Evolutionary conservation across 2,888 invertebrate genomes (phyloP).

Genomic region (Linnaemya tessellans): DNA sequence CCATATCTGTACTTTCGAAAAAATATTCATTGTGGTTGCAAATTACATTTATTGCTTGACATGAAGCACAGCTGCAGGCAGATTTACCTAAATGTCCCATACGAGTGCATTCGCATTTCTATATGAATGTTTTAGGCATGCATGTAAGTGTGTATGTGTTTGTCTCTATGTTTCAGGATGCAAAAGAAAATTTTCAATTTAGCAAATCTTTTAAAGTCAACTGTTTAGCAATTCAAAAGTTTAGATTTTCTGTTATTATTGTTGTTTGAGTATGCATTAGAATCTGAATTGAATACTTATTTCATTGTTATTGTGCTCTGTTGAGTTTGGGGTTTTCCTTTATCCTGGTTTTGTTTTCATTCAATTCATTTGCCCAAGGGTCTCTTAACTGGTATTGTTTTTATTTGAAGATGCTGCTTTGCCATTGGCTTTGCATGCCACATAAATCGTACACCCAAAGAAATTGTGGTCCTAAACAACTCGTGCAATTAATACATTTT

Average conservation of each 20-base stretch:
- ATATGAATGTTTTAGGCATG: background rate
- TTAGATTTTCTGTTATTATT: background rate
- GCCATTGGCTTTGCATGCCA: background rate
- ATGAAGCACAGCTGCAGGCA: conserved; percentile 39
- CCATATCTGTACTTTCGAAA: background rate
- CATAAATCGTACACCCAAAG: background rate
- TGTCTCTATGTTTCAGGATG: background rate
- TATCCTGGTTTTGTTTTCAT: background rate
- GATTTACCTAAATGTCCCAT: conserved; percentile 2
- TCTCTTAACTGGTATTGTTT: conserved; percentile 14
- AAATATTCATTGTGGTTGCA: background rate
- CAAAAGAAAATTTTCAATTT: conserved; percentile 61
- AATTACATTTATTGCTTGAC: conserved; percentile 14
- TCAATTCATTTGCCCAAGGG: conserved; percentile 42
- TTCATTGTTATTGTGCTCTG: conserved; percentile 10
- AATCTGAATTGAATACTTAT: conserved; percentile 25
- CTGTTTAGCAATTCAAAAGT: conserved; percentile 48
- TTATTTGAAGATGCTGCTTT: background rate
- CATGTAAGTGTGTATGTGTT: background rate
- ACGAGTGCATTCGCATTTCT: background rate
- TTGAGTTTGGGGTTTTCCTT: background rate
- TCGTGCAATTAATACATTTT: background rate
- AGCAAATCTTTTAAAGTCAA: conserved; percentile 66
- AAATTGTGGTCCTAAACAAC: background rate
- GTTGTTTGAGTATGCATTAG: background rate